Evolutionary conservation across 1,140 invertebrate genomes (phyloP).

Genomic region (Acromyrmex echinatior): DNA sequence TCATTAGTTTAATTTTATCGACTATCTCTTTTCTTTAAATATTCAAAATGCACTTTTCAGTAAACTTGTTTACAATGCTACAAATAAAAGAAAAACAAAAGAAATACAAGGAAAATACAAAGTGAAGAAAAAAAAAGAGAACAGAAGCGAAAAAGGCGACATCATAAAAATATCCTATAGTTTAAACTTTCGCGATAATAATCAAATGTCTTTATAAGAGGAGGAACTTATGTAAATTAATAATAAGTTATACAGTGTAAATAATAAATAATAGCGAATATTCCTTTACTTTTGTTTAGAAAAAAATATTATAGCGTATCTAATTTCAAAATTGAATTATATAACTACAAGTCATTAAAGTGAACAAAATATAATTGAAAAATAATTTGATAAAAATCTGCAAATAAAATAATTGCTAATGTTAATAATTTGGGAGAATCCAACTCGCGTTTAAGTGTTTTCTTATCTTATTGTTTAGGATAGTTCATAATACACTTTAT

Average conservation of each 20-base stretch:
- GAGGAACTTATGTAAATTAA: not conserved
- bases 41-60: not conserved
- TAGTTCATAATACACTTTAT: not conserved
- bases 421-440: not conserved
- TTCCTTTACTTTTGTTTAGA: not conserved
- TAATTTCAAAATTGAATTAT: not conserved
- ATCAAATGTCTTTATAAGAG: not conserved
- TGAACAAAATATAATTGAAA: not conserved
- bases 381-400: not conserved
- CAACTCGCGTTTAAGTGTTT: not conserved
- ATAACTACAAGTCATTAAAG: not conserved
- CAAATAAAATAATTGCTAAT: not conserved
- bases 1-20: not conserved
- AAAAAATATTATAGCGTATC: not conserved
- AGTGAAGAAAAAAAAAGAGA: not conserved
- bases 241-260: not conserved
- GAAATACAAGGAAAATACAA: not conserved
- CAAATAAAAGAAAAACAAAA: not conserved
- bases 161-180: too few relatives aligned
- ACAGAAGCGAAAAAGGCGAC: not conserved
- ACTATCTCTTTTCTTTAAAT: not conserved
- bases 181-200: not conserved
- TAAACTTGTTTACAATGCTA: not conserved
- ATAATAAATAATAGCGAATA: not conserved
- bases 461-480: not conserved